Evolutionary conservation across 2,888 invertebrate genomes (phyloP).

Genomic region (Parelbella ahira): DNA sequence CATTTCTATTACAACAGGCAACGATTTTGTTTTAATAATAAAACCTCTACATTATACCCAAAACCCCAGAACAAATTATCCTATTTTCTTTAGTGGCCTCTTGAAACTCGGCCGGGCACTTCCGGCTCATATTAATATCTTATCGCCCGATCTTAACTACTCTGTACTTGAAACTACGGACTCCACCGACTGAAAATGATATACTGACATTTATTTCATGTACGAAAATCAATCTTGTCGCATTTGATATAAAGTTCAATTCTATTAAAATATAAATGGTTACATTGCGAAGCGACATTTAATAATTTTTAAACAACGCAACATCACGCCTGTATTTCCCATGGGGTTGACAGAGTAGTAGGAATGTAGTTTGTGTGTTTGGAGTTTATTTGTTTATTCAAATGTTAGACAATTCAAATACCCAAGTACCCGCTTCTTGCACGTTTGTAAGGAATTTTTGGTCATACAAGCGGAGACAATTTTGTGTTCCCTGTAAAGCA

Average conservation of each 20-base stretch:
- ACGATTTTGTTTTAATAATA: no score
- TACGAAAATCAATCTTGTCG: constrained; percentile 45
- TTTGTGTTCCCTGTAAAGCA: not conserved
- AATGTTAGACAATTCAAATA: no score
- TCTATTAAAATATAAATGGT: constrained; percentile 14
- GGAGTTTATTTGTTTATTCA: no score
- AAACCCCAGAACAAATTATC: constrained; percentile 58
- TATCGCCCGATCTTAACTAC: constrained; percentile 77
- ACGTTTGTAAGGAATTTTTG: no score
- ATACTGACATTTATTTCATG: constrained; percentile 50
- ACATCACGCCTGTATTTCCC: no score
- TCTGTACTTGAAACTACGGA: constrained; percentile 73
- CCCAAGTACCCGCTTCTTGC: no score
- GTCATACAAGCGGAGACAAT: no score
- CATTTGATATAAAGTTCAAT: constrained; percentile 35
- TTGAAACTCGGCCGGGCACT: constrained; percentile 52
- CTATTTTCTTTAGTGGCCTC: constrained; percentile 56
- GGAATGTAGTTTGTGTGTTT: no score
- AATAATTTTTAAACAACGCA: no score
- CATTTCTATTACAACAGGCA: no score
- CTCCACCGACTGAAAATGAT: constrained; percentile 69
- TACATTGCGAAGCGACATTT: no score
- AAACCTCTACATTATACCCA: constrained; percentile 32
- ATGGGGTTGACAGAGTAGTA: no score
- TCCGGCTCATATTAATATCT: constrained; percentile 78